These are phyloP conservation scores for Stegana nigrithorax DNA, from an alignment of 2,888 invertebrate genomes.

Conservation along the genomic window DNA sequence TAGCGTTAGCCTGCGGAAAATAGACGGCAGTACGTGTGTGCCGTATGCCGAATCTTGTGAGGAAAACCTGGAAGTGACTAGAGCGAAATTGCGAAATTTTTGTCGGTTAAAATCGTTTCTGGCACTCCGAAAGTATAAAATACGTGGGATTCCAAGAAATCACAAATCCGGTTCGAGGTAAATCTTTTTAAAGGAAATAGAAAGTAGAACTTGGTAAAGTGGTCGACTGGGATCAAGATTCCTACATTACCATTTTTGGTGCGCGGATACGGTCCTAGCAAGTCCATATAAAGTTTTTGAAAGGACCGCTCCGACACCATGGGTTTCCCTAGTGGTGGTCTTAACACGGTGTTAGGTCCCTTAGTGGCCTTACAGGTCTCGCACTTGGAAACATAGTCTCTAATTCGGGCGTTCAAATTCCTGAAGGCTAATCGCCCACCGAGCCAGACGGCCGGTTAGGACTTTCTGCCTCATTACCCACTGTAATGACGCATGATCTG, in stretches of 20 bases:
- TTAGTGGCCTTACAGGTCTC: not conserved
- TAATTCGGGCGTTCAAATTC: not conserved
- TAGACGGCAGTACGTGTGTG: too few species aligned
- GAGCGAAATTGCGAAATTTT: constrained; percentile 27
- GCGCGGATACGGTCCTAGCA: constrained; percentile 23
- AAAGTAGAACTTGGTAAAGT: constrained; percentile 22
- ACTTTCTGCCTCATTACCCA: constrained; percentile 24
- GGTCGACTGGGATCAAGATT: constrained; percentile 21
- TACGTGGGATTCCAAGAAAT: constrained; percentile 21
- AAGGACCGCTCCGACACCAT: constrained; percentile 11
- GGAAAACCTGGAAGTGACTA: not conserved
- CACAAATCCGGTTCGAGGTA: not conserved
- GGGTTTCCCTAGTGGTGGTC: not conserved
- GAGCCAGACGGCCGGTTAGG: constrained; percentile 6
- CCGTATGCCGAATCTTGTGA: too few species aligned
- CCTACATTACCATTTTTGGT: constrained; percentile 18
- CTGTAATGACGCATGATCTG: constrained; percentile 12
- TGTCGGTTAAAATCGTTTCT: constrained; percentile 36
- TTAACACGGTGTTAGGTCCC: not conserved
- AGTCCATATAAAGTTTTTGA: constrained; percentile 23
- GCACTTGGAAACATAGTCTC: not conserved
- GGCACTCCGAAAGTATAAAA: constrained; percentile 43
- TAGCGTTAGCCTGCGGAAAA: too few species aligned
- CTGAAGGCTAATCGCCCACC: too few species aligned
- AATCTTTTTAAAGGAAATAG: constrained; percentile 19